phyloP scores from a whole-genome alignment of 2,113 vertebrate genomes.

The Dasypus novemcinctus region DNA sequence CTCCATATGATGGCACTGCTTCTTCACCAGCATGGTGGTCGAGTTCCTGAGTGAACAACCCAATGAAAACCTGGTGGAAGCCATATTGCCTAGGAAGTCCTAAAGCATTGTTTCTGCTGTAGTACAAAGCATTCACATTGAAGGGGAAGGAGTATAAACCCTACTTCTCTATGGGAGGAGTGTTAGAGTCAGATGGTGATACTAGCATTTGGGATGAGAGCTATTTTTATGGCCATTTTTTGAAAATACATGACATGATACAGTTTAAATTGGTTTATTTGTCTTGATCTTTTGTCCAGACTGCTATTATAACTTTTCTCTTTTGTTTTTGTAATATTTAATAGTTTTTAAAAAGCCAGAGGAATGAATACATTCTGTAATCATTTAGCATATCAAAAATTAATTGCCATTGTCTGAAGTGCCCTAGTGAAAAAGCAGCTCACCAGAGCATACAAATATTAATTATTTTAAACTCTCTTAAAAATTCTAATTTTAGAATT shows the following conservation, averaged over 20 bases:
- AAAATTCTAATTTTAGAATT: conserved; percentile 50
- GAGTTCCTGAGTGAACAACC: neutral
- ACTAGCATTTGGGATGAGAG: neutral
- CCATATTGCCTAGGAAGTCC: no score
- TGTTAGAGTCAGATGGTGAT: neutral
- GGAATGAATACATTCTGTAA: neutral
- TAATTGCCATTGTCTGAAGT: neutral
- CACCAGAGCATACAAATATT: neutral
- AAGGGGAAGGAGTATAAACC: neutral
- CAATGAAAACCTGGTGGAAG: neutral
- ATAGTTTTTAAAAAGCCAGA: neutral
- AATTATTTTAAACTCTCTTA: conserved; percentile 25
- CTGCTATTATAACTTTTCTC: neutral
- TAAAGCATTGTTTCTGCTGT: neutral
- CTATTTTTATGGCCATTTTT: neutral
- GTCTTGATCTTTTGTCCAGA: neutral
- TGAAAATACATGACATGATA: neutral
- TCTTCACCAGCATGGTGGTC: neutral
- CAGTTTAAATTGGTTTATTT: neutral
- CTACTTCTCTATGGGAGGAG: neutral
- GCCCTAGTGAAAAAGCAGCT: conserved; percentile 7
- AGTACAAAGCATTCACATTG: no score
- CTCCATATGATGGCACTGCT: neutral
- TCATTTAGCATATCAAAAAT: neutral
- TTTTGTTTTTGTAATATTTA: neutral